Evolutionary conservation across 2,113 vertebrate species (phyloP).

Genomic region (Seriola quinqueradiata): DNA sequence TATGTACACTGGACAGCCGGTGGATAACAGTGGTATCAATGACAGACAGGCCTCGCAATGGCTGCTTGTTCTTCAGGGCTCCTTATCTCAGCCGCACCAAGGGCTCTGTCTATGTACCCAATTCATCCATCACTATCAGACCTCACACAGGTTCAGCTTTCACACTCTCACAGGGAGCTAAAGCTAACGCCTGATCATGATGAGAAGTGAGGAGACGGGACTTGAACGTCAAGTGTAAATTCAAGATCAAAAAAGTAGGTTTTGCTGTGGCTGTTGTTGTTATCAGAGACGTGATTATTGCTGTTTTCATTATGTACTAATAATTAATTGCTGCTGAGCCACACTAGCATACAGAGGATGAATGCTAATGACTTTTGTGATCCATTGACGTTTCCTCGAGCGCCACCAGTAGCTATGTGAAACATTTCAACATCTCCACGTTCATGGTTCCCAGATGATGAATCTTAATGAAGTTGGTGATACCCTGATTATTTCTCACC

Average conservation of each 20-base stretch:
- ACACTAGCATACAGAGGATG: background rate
- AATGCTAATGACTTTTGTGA: background rate
- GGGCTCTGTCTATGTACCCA: conserved; percentile 56
- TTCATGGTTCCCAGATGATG: background rate
- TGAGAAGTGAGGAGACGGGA: conserved; percentile 15
- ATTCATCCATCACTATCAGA: conserved; percentile 80
- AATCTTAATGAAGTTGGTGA: background rate
- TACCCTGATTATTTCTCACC: background rate
- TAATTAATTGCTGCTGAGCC: background rate
- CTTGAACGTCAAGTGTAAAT: conserved; percentile 24
- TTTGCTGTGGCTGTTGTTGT: background rate
- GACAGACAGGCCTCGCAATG: conserved; percentile 69
- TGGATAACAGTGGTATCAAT: conserved; percentile 73
- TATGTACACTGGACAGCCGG: conserved; percentile 49
- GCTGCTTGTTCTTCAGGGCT: conserved; percentile 63
- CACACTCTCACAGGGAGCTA: conserved; percentile 34
- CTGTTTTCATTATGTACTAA: background rate
- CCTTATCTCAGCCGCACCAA: conserved; percentile 73
- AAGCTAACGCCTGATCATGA: conserved; percentile 15
- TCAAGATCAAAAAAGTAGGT: background rate
- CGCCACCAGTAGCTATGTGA: too few species aligned
- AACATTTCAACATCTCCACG: too few species aligned
- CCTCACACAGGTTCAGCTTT: conserved; percentile 67
- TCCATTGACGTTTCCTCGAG: too few species aligned
- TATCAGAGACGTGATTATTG: background rate